Evolutionary conservation across 2,797 vertebrate species (phyloP), one percentile per base, ranked within the genome.

Genomic region (Danio albolineatus): DNA sequence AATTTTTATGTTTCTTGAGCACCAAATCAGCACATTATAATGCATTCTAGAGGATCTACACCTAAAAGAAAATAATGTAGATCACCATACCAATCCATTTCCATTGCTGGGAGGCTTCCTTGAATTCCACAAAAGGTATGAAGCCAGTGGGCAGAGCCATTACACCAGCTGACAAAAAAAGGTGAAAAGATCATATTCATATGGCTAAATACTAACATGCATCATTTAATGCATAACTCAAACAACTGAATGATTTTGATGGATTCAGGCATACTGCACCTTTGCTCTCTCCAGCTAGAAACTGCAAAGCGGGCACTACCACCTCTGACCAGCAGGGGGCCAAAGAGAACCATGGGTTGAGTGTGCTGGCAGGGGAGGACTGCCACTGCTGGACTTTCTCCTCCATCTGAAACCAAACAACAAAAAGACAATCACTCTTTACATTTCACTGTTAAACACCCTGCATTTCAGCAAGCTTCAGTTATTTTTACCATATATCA

Each of bases 381-480:
- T 99, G 98, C 98, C 98, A 99, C 17, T 96, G 93, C 1, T 96
- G 94, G 66, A 99, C 93, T 80, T 96, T 97, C 81, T 99, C 98
- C 88, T 99, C 98, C 60, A 99, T 85, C 98, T 99, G 85, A 76
- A 51, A 76, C 43, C 82, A 8, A n/a, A 48, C 13, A 75, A 73
- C 12, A 81, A 64, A 73, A 67, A 6, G 13, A 16, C 16, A 39
- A 6, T 3, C 6, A 65, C 7, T 12, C 17, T 1, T 51, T 2
- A n/a, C 6, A n/a, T 36, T 73, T 57, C 44, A n/a, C 2, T 6
- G 48, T 10, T 10, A 16, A 66, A 49, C 64, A 10, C 19, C 13
- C 2, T 48, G 66, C 7, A 36, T 48, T 10, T 16, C 13, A 10
- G 13, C 19, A 48, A 28, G 9, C 13, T 14, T 48, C n/a, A 17